A percentile compares a stretch with the other conserved stretches of the same genome.
These are phyloP conservation scores for Gadus macrocephalus DNA, from an alignment of 2,113 vertebrate genomes.

Conservation along the genomic window DNA sequence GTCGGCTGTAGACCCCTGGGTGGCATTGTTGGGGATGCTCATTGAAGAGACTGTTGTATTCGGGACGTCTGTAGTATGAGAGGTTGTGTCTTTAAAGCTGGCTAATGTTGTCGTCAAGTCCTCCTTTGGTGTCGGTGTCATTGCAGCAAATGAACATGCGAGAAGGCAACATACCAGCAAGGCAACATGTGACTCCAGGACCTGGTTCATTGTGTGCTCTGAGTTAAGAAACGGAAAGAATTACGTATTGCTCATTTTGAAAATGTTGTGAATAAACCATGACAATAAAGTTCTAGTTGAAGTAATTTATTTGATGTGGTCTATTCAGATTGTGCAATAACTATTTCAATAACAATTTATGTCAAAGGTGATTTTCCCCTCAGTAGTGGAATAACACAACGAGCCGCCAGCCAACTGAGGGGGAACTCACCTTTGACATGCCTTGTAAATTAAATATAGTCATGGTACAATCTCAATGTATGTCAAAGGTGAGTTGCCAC, in stretches of 20 bases:
- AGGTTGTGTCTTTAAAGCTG: neutral
- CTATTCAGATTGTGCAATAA: no score
- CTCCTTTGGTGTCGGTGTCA: constrained; percentile 8
- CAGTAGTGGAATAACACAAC: no score
- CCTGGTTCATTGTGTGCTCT: constrained; percentile 19
- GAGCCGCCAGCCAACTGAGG: no score
- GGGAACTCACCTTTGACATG: no score
- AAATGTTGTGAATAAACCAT: no score
- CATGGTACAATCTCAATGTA: no score
- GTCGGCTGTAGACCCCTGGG: neutral
- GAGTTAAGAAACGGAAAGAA: constrained; percentile 17
- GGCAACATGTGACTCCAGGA: constrained; percentile 35
- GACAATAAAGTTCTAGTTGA: no score
- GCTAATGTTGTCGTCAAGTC: neutral
- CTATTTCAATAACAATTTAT: no score
- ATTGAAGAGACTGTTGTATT: neutral
- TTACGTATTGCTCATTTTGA: neutral
- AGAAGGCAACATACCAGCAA: constrained; percentile 35
- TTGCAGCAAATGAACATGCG: constrained; percentile 18
- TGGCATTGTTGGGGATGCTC: constrained; percentile 6
- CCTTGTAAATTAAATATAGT: no score
- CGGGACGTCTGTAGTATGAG: constrained; percentile 1
- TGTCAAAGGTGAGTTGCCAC: no score
- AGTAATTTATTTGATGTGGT: no score
- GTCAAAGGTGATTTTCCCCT: no score